A percentile compares a stretch with the other conserved stretches of the same genome.
Conservation (phyloP, 1,140 invertebrate species). For the Drosophila truncata region DNA sequence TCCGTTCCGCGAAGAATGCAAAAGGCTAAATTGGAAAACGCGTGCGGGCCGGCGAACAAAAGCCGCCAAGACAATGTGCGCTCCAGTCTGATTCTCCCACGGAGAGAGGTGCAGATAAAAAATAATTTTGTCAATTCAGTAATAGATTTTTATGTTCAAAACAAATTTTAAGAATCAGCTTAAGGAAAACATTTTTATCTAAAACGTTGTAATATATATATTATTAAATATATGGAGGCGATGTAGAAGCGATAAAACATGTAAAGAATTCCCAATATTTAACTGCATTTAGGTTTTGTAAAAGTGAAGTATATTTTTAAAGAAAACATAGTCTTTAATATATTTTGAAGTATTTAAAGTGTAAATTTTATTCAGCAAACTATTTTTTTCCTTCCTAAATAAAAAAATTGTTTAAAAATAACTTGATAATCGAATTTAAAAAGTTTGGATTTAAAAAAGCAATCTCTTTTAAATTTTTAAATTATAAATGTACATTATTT, state of each 20-base stretch:
- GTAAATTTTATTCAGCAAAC: neutral
- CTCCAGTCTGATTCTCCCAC: constrained; percentile 41
- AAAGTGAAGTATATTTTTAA: no score
- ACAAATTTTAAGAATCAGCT: neutral
- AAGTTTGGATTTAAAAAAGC: no score
- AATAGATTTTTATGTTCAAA: neutral
- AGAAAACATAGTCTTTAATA: no score
- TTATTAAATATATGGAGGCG: no score
- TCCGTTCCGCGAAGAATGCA: constrained; percentile 51
- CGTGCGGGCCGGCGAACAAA: constrained; percentile 66
- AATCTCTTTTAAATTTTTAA: neutral
- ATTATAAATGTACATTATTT: neutral
- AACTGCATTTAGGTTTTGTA: no score
- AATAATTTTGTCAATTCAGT: neutral
- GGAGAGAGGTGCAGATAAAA: constrained; percentile 13
- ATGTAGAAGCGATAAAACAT: no score
- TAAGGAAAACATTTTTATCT: no score
- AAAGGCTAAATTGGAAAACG: constrained; percentile 75
- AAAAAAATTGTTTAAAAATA: no score
- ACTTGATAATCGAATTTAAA: no score
- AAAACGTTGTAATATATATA: no score
- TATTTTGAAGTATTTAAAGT: no score
- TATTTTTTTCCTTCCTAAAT: neutral
- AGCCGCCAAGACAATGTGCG: constrained; percentile 41
- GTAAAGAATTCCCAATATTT: no score